Percentiles rank a stretch among this genome's conserved stretches.
phyloP scores from a whole-genome alignment of 53 echinoderm and acorn worm species.

The Crossaster papposus region DNA sequence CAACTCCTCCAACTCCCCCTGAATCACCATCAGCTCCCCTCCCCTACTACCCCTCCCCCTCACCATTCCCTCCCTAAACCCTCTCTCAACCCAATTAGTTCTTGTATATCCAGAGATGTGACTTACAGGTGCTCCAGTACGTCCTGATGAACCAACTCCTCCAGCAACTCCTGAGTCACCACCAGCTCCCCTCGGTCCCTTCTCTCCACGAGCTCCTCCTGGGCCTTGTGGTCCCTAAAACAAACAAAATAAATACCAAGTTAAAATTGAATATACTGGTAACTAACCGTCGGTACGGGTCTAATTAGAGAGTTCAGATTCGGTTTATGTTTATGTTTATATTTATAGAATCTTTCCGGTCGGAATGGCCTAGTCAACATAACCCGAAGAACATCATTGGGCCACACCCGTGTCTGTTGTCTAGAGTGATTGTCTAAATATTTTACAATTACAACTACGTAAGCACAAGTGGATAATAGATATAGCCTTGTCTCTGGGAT shows the following conservation, averaged over 20 bases:
- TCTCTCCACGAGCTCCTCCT: slow-evolving; percentile 44
- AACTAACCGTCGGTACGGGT: neutral
- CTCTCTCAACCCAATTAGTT: neutral
- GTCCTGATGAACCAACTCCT: slow-evolving; percentile 28
- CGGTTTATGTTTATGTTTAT: too few species aligned
- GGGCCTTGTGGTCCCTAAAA: slow-evolving; percentile 48
- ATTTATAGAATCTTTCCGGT: too few species aligned
- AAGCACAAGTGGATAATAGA: too few species aligned
- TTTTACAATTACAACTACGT: neutral
- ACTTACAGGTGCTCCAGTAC: slow-evolving; percentile 48
- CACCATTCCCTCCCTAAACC: too few species aligned
- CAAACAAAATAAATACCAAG: neutral
- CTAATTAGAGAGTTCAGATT: too few species aligned
- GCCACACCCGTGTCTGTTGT: too few species aligned
- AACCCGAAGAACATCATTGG: too few species aligned
- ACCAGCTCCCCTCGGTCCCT: slow-evolving; percentile 43
- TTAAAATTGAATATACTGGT: neutral
- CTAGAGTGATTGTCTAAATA: too few species aligned
- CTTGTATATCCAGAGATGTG: neutral
- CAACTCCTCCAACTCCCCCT: too few species aligned
- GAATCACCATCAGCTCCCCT: neutral
- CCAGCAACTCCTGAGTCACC: slow-evolving; percentile 49
- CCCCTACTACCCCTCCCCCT: too few species aligned
- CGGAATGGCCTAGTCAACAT: too few species aligned
- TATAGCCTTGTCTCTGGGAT: too few species aligned